Evolutionary conservation across 2,113 vertebrate species (phyloP), one percentile per base, ranked within the genome.

Genomic region (Acrocephalus kingi): DNA sequence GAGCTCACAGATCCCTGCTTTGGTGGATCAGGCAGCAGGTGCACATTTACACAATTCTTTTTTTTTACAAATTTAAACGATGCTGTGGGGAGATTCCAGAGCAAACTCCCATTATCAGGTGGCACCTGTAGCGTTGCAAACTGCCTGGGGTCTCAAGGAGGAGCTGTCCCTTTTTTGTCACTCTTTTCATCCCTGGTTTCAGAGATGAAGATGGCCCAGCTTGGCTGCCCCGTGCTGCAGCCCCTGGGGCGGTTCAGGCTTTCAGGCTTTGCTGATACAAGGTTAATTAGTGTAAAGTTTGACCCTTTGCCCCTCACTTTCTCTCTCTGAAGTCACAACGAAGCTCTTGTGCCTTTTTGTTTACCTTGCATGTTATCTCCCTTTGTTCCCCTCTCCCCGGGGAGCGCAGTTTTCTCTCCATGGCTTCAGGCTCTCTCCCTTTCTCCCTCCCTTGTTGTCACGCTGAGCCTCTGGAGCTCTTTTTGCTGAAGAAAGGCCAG

Each of bases 331-430:
- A 84, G 64, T 75, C 73, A 89, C 59, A 90, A 3, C 43, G 59
- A 74, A 90, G 58, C 28, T 31, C 54, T 91, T 37, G 49, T 74
- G 68, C 61, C 49, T 74, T 79, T 87, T 89, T 89, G 82, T 92
- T 97, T 96, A 87, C 84, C 84, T 91, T 87, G 41, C 81, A 35
- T 78, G 28, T 95, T 68, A 77, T 82, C 35, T 94, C 18, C 67
- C 56, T 83, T 88, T 95, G 73, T 94, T 63, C 55, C 67, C 13
- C 35, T 69, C 84, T 95, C 89, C 25, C 69, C 37, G 19, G 85
- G 85, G 86, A 72, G 49, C 59, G 6, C 49, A 12, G 55, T 8
- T 91, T 24, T 86, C 55, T 73, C 72, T 28, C 15, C 24, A 10
- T 8, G 48, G 23, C 61, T 67, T 69, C 51, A n/a, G 27, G 10